A percentile compares a stretch with the other conserved stretches of the same genome.
Evolutionary conservation across 2,888 invertebrate genomes (phyloP).

Genomic region (Neoitamus cyanurus): DNA sequence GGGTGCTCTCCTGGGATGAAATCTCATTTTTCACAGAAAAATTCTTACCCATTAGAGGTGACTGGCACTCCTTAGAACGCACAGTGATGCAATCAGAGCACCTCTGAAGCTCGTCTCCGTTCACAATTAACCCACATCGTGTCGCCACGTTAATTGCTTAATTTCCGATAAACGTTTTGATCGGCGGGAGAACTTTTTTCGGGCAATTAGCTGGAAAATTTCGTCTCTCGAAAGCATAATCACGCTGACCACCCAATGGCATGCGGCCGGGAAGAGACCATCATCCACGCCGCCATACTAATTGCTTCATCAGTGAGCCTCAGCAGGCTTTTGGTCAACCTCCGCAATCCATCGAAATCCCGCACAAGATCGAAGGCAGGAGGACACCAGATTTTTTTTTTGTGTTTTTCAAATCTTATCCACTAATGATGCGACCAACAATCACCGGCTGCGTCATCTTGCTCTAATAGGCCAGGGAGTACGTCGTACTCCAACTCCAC

Average conservation of each 20-base stretch:
- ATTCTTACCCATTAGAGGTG: neutral
- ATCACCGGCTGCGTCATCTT: conserved; percentile 3
- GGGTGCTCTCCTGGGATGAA: neutral
- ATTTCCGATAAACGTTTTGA: conserved; percentile 10
- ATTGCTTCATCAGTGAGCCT: conserved; percentile 27
- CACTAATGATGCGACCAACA: conserved; percentile 23
- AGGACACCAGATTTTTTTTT: neutral
- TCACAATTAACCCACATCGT: conserved; percentile 27
- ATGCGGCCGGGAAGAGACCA: neutral
- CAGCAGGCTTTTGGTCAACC: conserved; percentile 5
- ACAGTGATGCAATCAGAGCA: neutral
- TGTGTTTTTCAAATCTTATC: conserved; percentile 15
- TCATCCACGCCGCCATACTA: neutral
- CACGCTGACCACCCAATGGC: neutral
- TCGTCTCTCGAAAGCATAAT: neutral
- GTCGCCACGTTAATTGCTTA: neutral
- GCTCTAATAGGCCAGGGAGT: neutral
- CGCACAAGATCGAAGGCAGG: neutral
- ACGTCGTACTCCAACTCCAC: neutral
- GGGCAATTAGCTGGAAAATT: conserved; percentile 22
- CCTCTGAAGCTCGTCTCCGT: neutral
- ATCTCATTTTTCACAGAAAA: neutral
- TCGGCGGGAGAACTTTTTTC: neutral
- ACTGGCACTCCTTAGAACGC: neutral
- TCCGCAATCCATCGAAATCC: neutral